Evolutionary conservation across 2,888 invertebrate species (phyloP).

Genomic region (Tenthredo amoena): DNA sequence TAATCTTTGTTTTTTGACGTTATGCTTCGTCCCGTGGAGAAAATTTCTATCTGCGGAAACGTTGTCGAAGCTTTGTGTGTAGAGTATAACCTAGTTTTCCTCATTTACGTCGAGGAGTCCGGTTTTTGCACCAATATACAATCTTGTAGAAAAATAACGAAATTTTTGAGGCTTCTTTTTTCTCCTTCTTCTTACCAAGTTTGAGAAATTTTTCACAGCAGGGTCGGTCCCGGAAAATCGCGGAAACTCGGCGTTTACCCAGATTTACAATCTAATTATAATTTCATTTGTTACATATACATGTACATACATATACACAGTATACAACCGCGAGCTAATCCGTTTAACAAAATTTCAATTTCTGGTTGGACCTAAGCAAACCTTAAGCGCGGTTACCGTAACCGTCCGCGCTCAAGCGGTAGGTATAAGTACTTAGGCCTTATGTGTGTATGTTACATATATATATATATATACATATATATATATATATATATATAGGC

Average conservation of each 20-base stretch:
- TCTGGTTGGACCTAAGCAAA: slow-evolving; percentile 74
- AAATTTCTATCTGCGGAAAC: too few species aligned
- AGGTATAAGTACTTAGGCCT: slow-evolving; percentile 41
- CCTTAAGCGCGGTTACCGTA: slow-evolving; percentile 53
- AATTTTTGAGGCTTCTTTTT: background rate
- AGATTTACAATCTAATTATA: slow-evolving; percentile 21
- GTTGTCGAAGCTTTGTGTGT: too few species aligned
- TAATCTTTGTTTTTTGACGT: too few species aligned
- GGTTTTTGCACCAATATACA: background rate
- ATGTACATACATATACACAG: background rate
- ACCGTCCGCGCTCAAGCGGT: slow-evolving; percentile 31
- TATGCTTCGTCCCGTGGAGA: too few species aligned
- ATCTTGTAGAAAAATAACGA: background rate
- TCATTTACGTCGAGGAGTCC: too few species aligned
- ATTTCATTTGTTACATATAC: slow-evolving; percentile 39
- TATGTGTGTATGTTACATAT: background rate
- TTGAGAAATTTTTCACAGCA: background rate
- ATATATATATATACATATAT: background rate
- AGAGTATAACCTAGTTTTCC: too few species aligned
- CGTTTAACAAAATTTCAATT: slow-evolving; percentile 77
- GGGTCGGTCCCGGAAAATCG: background rate
- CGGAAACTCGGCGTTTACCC: background rate
- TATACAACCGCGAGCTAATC: slow-evolving; percentile 65
- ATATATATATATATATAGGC: background rate
- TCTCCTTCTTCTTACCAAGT: background rate